phyloP scores from a whole-genome alignment of 2,113 vertebrate species.

The Scolopax mira region DNA sequence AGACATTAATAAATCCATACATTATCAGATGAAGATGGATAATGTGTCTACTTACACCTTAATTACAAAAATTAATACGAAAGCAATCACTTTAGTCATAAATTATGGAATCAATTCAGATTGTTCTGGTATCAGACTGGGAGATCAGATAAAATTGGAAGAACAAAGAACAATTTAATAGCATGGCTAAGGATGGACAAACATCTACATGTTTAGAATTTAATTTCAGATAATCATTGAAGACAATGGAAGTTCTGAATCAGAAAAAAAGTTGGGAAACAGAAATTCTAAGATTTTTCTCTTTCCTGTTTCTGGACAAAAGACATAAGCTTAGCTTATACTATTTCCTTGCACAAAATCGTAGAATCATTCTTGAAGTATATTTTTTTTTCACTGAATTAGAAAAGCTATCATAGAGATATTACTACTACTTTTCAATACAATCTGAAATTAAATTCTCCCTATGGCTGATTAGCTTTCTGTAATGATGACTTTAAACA shows the following conservation, averaged over 20 bases:
- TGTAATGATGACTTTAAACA: neutral
- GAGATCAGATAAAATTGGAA: neutral
- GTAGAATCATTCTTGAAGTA: neutral
- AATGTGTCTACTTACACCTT: neutral
- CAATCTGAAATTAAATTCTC: neutral
- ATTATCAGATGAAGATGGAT: neutral
- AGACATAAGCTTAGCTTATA: neutral
- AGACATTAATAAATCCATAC: neutral
- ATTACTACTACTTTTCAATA: neutral
- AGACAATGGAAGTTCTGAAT: neutral
- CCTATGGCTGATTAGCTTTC: neutral
- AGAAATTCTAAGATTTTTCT: neutral
- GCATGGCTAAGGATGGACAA: neutral
- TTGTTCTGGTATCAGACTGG: neutral
- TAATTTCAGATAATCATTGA: neutral
- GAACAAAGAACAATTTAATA: neutral
- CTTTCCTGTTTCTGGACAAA: neutral
- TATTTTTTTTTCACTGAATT: neutral
- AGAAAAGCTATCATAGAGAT: neutral
- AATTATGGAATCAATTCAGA: neutral
- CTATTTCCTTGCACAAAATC: neutral
- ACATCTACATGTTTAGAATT: neutral
- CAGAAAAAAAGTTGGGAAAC: neutral
- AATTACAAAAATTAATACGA: neutral
- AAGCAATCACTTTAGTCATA: neutral